These are phyloP conservation scores for Aradophagus sp. DNA, from an alignment of 1,140 invertebrate genomes.

Conservation along the genomic window DNA sequence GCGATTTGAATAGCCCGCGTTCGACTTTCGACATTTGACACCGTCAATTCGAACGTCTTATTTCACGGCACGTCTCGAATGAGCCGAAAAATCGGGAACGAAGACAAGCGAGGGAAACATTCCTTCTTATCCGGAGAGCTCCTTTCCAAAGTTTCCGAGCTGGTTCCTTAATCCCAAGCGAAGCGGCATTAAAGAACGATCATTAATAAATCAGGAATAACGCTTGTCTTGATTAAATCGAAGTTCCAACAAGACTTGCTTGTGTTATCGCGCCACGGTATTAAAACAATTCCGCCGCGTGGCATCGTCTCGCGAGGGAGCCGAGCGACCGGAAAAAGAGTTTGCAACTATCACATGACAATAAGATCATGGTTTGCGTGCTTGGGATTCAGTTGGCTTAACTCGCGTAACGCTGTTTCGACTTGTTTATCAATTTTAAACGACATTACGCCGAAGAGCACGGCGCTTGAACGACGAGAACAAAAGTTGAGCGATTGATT, in stretches of 20 bases:
- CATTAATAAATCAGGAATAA: slow-evolving; percentile 22
- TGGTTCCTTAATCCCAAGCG: slow-evolving; percentile 7
- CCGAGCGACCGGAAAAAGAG: slow-evolving; percentile 9
- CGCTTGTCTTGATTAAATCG: slow-evolving; percentile 20
- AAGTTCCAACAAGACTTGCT: slow-evolving; percentile 21
- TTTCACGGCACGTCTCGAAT: too few relatives aligned
- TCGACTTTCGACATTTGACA: too few relatives aligned
- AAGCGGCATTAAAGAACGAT: slow-evolving; percentile 23
- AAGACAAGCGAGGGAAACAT: too few relatives aligned
- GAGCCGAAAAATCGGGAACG: too few relatives aligned
- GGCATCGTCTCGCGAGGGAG: slow-evolving; percentile 11
- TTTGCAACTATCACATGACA: slow-evolving; percentile 26
- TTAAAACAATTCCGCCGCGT: slow-evolving; percentile 12
- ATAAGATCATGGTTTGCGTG: slow-evolving; percentile 16
- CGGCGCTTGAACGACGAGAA: too few relatives aligned
- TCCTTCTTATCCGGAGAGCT: slow-evolving; percentile 3
- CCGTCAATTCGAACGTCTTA: too few relatives aligned
- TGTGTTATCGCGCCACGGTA: slow-evolving; percentile 9
- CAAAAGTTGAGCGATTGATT: too few relatives aligned
- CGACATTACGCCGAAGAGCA: too few relatives aligned
- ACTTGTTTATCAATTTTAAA: too few relatives aligned
- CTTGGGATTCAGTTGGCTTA: slow-evolving; percentile 1
- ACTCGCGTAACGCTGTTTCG: too few relatives aligned
- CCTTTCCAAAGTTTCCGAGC: slow-evolving; percentile 1
- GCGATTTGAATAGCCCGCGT: too few relatives aligned